Evolutionary conservation across 2,888 invertebrate species (phyloP), one percentile per base, ranked within the genome.

Genomic region (Amiota mariae): DNA sequence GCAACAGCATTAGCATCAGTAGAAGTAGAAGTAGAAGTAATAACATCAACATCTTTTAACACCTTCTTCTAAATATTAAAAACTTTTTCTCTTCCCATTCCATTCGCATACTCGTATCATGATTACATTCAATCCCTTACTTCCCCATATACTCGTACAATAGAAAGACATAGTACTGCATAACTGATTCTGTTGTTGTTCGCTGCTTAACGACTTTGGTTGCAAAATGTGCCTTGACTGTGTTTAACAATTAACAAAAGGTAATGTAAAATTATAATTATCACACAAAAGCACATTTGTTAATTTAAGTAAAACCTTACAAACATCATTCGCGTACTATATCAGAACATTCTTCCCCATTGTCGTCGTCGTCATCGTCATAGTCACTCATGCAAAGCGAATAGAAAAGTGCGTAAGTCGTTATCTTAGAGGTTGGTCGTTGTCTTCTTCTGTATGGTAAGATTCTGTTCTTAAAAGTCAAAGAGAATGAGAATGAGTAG

Each of bases 231-330:
- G 49, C 15, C 47, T 59, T 18, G 36, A 47, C 20, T 81, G 79
- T 81, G 87, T 84, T 85, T 82, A 86, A 87, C 87, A 87, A 87
- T 87, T 88, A 87, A 88, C 87, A 82, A 85, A 84, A 87, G 86
- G 86, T 88, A 88, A 88, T 87, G 88, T 87, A 85, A 87, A 88
- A 86, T 87, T 87, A 87, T 88, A 87, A 87, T 88, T 87, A 88
- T 86, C 85, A 85, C 81, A 85, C 81, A 82, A 81, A 81, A 79
- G 80, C 85, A 83, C 83, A 87, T 88, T 88, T 87, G 88, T 88
- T 87, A 82, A 87, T 84, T 88, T 88, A 85, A 86, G 85, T 83
- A 76, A 85, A 85, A 84, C 83, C 71, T 71, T 61, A 77, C 36
- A 6, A 36, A 36, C 36, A 36, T 36, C 36, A 36, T 36, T 6